Evolutionary conservation across 2,888 invertebrate genomes (phyloP), one percentile per base, ranked within the genome.

Genomic region (Drosophila neoperkinsi): DNA sequence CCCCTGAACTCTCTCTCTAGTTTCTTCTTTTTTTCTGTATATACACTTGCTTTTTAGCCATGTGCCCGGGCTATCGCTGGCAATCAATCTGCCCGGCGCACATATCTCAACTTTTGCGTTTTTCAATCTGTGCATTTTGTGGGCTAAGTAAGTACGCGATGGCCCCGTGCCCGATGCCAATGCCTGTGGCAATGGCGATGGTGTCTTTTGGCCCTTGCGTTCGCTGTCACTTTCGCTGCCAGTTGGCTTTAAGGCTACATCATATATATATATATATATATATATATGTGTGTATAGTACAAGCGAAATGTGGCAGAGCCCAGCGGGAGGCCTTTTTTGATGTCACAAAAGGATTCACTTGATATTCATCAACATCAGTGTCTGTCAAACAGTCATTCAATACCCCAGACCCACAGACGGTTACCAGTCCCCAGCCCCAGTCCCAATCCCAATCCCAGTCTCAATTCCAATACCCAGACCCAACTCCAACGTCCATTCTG

Each of bases 291-390:
- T 46, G 16, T 16, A 28, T 25, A 25, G 46, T 25, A 51, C 61
- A 61, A 67, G 64, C 66, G 16, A 58, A 25, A 58, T 65, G 61
- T 33, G 73, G 67, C 84, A 56, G 18, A n/a, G 74, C 90, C 88
- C 84, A 90, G 90, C 88, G 84, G 84, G 84, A 84, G 90, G 90
- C 82, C 85, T 74, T 83, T 88, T 89, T 86, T 82, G 91, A 90
- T 90, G 91, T 91, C 90, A 90, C 92, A 92, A 92, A 93, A 92
- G 92, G 93, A 92, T 92, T 93, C 92, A 92, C 92, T 92, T 92
- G 91, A 93, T 93, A 92, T 92, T 91, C 92, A 92, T 92, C 92
- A 92, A 91, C 92, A 91, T 93, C 93, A 92, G 88, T 91, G 91
- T 91, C 91, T 92, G 91, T 90, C 91, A 90, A 84, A 82, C 83